phyloP scores from a whole-genome alignment of 2,113 vertebrate genomes.

The Lophochroa leadbeateri region DNA sequence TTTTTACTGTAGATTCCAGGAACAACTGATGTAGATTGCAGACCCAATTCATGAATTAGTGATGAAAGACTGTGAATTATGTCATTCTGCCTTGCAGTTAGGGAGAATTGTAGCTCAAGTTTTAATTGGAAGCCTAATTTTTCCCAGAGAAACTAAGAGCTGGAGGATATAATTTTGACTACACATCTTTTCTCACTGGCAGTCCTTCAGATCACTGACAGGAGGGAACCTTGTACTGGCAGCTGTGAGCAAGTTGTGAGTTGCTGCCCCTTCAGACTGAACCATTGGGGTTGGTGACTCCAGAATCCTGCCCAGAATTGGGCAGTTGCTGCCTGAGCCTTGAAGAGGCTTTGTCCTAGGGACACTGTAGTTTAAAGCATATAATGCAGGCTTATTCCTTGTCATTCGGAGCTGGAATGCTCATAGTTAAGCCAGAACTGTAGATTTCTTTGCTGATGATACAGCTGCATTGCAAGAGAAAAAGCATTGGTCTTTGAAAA shows the following conservation, averaged over 20 bases:
- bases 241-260: neutral
- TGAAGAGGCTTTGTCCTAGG: neutral
- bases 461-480: neutral
- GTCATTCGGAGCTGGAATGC: neutral
- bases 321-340: neutral
- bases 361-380: neutral
- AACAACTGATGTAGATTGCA: neutral
- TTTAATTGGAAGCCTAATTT: neutral
- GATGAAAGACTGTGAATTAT: neutral
- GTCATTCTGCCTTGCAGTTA: neutral
- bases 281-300: neutral
- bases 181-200: neutral
- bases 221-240: neutral
- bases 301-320: neutral
- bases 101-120: neutral
- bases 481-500: neutral
- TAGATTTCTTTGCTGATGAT: neutral
- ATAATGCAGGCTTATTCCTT: neutral
- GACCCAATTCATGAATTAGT: neutral
- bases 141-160: neutral
- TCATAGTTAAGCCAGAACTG: neutral
- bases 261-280: neutral
- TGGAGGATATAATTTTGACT: neutral
- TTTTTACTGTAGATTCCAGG: accelerated
- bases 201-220: neutral